Evolutionary conservation across 2,797 vertebrate species (phyloP), one percentile per base, ranked within the genome.

Genomic region (Pipistrellus pygmaeus): DNA sequence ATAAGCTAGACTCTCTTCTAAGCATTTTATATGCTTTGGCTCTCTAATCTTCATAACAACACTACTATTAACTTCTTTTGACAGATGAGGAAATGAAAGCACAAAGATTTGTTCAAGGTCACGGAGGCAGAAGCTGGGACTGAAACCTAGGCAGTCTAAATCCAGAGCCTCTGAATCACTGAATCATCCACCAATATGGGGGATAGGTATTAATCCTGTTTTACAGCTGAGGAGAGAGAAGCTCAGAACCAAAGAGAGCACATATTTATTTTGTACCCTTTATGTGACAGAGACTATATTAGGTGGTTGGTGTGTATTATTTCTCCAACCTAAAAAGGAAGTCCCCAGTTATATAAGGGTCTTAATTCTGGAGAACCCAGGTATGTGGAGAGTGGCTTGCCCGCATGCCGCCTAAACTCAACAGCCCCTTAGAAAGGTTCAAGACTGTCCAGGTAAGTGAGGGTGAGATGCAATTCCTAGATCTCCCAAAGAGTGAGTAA

Each of bases 181-280:
- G 18, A 94, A 82, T 91, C 35, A 64, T 8, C 35, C 46, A 72
- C 81, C 21, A 85, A 92, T 12, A 48, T 5, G 27, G 7, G 18
- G 25, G 27, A 46, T 91, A 85, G 53, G 30, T 86, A 91, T 81
- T 92, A 84, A 72, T 76, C 35, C 46, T 85, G 25, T 85, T 82
- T 92, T 83, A 80, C n/a, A 95, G 44, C 62, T 76, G 51, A 95
- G 41, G 57, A 92, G 90, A 91, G n/a, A 83, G 25, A 76, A 9
- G 6, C 13, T 84, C 48, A 88, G 72, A 89, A 82, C 64, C 87
- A 91, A 96, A 91, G 48, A 76, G 27, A 92, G 48, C 30, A 83
- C 27, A 53, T 32, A 84, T 76, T 93, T 77, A 75, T 78, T 88
- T 84, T 89, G 38, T 8, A 93, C 8, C 30, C 82, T 93, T 44